Evolutionary conservation across 2,888 invertebrate species (phyloP), one percentile per base, ranked within the genome.

Genomic region (Yponomeuta cagnagella): DNA sequence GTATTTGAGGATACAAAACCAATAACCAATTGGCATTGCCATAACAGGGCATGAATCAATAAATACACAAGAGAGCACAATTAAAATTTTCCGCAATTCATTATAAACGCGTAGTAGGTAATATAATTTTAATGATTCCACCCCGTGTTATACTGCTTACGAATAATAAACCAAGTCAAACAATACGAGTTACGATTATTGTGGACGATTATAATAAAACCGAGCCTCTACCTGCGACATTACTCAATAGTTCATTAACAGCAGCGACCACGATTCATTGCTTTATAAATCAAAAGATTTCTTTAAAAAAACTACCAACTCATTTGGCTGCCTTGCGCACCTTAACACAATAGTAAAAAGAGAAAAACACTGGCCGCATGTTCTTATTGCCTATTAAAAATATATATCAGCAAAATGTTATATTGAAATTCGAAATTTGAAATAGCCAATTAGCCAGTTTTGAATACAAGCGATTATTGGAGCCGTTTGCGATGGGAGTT

Each of bases 361-460:
- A 76, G 78, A 77, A 73, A 73, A 74, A 75, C 74, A 71, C 75
- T 73, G 76, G 77, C 79, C 79, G 78, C 77, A 81, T 82, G 78
- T 74, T 82, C 82, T 85, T 86, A 85, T 85, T 85, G 86, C 87
- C 86, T 86, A 86, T 87, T 86, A 87, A 88, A 86, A 85, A 81
- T 81, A 85, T 81, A 85, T 85, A 87, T 84, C 85, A 82, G 82
- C 84, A 84, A 72, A 58, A 85, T 86, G 83, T 81, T 86, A 12
- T 84, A 88, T 88, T 89, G 86, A 88, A 86, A 87, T 83, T 83
- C 81, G 81, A 82, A 83, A 85, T 84, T 80, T 76, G 80, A 83
- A 86, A 88, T 84, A 85, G 82, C 85, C 87, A 86, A 87, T 89
- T 87, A 87, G 85, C 77, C 68, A 6, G 48, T 72, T 72, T 72